phyloP scores from a whole-genome alignment of 2,113 vertebrate species.

The Climacteris rufus region DNA sequence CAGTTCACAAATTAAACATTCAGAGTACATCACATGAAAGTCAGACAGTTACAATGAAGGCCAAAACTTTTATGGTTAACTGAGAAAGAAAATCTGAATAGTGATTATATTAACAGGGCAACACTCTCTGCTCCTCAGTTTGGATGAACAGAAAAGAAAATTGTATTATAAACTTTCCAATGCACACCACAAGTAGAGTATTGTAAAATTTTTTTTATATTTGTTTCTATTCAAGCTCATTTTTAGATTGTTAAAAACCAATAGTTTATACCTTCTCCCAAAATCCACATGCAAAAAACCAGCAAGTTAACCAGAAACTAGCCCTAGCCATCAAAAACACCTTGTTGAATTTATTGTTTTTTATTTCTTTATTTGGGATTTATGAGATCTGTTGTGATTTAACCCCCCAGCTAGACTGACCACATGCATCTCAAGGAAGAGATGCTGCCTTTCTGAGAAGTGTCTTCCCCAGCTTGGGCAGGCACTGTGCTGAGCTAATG shows the following conservation, averaged over 20 bases:
- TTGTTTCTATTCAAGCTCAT: background rate
- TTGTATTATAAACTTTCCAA: background rate
- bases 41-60: background rate
- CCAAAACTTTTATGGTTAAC: background rate
- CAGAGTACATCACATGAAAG: background rate
- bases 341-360: background rate
- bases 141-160: background rate
- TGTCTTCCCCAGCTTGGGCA: background rate
- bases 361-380: background rate
- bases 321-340: background rate
- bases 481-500: background rate
- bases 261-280: background rate
- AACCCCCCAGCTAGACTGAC: background rate
- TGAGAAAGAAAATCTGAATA: background rate
- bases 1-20: slow-evolving; percentile 13
- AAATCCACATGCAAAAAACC: background rate
- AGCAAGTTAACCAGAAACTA: background rate
- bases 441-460: background rate
- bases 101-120: background rate
- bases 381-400: background rate
- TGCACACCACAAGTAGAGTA: background rate
- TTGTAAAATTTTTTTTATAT: background rate
- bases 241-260: background rate
- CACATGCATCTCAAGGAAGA: background rate
- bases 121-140: background rate